Percentiles rank a stretch among this genome's conserved stretches.
Conservation (phyloP, 2,797 vertebrate genomes). For the Myotis myotis region DNA sequence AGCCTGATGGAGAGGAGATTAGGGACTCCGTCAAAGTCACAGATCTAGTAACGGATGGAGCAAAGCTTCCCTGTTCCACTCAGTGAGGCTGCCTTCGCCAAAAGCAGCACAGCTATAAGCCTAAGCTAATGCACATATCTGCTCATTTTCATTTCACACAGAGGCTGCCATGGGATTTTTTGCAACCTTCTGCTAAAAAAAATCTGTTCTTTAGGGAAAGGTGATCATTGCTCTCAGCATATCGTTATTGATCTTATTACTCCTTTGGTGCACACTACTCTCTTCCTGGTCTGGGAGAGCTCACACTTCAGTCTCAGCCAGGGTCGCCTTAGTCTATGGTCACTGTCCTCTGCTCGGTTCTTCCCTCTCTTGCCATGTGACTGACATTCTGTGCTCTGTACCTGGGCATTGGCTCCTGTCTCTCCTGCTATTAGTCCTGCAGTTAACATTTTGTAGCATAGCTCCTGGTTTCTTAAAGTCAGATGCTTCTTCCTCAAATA, state of each 20-base stretch:
- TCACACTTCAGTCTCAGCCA: not conserved
- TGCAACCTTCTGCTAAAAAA: conserved; percentile 30
- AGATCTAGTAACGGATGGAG: not conserved
- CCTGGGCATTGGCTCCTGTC: not conserved
- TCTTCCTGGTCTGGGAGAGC: not conserved
- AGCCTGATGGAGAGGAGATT: not conserved
- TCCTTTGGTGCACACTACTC: not conserved
- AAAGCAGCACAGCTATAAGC: not conserved
- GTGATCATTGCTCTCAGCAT: conserved; percentile 2
- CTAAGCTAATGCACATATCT: not conserved
- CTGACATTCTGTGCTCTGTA: not conserved
- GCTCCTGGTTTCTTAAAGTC: not conserved
- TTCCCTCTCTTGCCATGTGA: not conserved
- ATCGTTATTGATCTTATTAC: not conserved
- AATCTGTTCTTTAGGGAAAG: conserved; percentile 9
- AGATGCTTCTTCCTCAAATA: not conserved
- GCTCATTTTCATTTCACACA: not conserved
- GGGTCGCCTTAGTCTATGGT: not conserved
- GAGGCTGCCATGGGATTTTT: not conserved
- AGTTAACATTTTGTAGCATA: not conserved
- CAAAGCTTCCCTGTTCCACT: not conserved
- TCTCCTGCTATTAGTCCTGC: not conserved
- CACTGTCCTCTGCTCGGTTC: not conserved
- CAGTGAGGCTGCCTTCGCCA: not conserved
- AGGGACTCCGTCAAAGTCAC: not conserved